Conservation (phyloP, 53 echinoderm and acorn worm genomes). For the Henricia sp. region DNA sequence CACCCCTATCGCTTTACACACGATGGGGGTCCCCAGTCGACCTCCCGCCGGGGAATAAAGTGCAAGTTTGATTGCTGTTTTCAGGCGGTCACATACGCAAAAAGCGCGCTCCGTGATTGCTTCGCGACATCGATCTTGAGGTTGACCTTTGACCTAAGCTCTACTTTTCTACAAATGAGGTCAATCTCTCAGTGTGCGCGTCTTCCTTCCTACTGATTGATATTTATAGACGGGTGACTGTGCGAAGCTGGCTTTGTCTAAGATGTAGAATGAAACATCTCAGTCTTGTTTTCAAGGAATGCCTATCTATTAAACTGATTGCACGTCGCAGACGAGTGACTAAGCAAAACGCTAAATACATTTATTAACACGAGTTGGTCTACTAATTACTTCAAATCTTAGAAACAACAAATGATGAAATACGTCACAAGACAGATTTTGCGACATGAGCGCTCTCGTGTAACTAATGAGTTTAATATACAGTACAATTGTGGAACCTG, state of each 20-base stretch:
- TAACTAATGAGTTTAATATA: not conserved
- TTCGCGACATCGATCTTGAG: conserved; percentile 14
- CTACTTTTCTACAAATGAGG: conserved; percentile 57
- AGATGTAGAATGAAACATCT: too few species aligned
- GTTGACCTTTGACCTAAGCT: conserved; percentile 37
- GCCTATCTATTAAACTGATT: too few species aligned
- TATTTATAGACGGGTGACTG: not conserved
- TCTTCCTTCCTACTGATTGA: conserved; percentile 6
- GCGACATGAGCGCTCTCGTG: not conserved
- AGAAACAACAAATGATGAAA: not conserved
- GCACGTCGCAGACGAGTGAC: not conserved
- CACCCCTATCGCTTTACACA: conserved; percentile 46
- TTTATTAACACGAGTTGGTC: not conserved
- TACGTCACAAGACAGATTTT: not conserved
- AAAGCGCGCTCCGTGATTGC: conserved; percentile 30
- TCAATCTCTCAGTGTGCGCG: conserved; percentile 6
- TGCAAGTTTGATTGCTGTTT: conserved; percentile 49
- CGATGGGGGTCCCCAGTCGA: conserved; percentile 6
- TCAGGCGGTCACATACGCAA: conserved; percentile 48
- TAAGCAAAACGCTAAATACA: not conserved
- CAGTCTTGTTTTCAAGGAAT: too few species aligned
- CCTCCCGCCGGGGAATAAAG: conserved; percentile 62
- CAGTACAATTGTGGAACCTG: not conserved
- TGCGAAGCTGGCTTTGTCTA: too few species aligned
- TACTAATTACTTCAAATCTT: too few species aligned